Percentiles rank a stretch among this genome's conserved stretches.
These are phyloP conservation scores for Julus scandinavius DNA, from an alignment of 2,888 invertebrate species.

Conservation along the genomic window DNA sequence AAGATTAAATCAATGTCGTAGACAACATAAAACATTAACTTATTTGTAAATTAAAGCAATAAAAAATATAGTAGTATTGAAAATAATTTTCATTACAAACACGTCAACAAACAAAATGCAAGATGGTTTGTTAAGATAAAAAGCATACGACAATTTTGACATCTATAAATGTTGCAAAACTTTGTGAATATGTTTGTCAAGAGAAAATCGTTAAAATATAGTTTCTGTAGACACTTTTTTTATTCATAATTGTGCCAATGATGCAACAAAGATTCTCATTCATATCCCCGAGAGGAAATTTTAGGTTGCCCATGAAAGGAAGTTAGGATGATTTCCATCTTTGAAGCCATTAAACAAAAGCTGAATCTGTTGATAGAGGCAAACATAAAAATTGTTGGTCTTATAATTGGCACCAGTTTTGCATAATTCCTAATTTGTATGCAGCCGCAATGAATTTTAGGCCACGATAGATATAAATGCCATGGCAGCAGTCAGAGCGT, in stretches of 20 bases:
- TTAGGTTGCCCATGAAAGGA: neutral
- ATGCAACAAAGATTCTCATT: neutral
- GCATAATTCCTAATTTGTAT: slow-evolving; percentile 1
- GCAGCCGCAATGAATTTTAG: neutral
- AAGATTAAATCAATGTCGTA: too few species aligned
- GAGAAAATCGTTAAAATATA: too few species aligned
- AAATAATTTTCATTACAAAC: too few species aligned
- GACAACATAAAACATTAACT: too few species aligned
- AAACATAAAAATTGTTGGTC: neutral
- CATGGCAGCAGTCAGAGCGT: neutral
- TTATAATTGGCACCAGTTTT: slow-evolving; percentile 1
- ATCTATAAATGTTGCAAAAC: too few species aligned
- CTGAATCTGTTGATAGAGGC: slow-evolving; percentile 1
- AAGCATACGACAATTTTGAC: too few species aligned
- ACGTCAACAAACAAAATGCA: too few species aligned
- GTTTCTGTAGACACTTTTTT: neutral
- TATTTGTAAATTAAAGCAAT: too few species aligned
- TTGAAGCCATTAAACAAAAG: slow-evolving; percentile 1
- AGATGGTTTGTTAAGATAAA: too few species aligned
- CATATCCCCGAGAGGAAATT: neutral
- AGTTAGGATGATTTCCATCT: neutral
- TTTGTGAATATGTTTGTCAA: too few species aligned
- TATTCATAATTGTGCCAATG: neutral
- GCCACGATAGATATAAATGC: neutral
- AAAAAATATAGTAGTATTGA: too few species aligned